Evolutionary conservation across 1,140 invertebrate genomes (phyloP).

Genomic region (Drosophila seguyi): DNA sequence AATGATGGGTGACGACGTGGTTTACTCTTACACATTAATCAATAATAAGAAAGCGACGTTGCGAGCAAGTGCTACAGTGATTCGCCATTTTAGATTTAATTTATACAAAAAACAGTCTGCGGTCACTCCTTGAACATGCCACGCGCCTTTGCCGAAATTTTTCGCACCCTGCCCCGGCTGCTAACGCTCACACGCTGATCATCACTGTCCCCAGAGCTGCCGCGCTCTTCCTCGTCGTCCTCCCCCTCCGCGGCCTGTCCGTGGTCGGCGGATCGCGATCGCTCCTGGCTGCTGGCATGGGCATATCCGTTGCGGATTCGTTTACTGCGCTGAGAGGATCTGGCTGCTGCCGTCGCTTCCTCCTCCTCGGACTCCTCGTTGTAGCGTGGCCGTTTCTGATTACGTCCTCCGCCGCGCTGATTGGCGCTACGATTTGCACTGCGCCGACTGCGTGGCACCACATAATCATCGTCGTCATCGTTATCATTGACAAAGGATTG

Average conservation of each 20-base stretch:
- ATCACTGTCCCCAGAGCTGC: constrained; percentile 80
- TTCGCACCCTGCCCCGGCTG: constrained; percentile 93
- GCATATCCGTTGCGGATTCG: constrained; percentile 54
- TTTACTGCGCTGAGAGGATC: constrained; percentile 40
- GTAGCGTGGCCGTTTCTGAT: constrained; percentile 87
- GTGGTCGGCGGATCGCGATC: constrained; percentile 10
- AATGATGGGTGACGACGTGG: constrained; percentile 44
- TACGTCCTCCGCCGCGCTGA: constrained; percentile 72
- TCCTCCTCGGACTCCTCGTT: constrained; percentile 88
- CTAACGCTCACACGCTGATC: constrained; percentile 89
- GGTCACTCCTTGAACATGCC: constrained; percentile 88
- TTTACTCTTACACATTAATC: constrained; percentile 78
- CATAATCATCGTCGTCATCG: constrained; percentile 78
- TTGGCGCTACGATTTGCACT: constrained; percentile 35
- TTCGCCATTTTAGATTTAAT: constrained; percentile 52
- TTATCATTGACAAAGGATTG: constrained; percentile 61
- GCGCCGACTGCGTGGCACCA: constrained; percentile 46
- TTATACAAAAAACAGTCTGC: constrained; percentile 82
- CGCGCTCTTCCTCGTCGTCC: constrained; percentile 4
- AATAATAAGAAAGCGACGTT: constrained; percentile 72
- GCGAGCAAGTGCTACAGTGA: constrained; percentile 29
- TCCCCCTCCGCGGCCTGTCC: neutral
- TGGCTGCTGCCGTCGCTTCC: constrained; percentile 84
- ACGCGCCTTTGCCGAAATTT: constrained; percentile 91
- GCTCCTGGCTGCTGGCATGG: constrained; percentile 54